Evolutionary conservation across 2,797 vertebrate genomes (phyloP), one percentile per base, ranked within the genome.

Genomic region (Tachyglossus aculeatus): DNA sequence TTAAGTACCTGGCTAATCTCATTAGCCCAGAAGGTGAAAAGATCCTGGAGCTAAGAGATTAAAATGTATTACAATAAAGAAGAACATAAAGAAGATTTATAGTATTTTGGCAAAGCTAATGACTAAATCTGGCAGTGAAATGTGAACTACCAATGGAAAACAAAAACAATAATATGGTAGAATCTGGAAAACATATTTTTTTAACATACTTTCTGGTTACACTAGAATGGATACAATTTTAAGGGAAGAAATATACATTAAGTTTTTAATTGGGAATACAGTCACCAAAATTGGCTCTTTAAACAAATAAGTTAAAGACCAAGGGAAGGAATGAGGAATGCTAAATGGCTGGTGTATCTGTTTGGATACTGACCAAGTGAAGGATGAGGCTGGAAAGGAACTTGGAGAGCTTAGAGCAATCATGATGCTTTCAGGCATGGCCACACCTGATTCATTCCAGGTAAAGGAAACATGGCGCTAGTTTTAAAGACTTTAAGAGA

Each of bases 1-100:
- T 80, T 76, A 80, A 77, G 78, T 58, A 61, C 63, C 32, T 67
- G 56, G 21, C 51, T 68, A 76, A 81, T 73, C 71, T 78, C 74
- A 78, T 76, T 78, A 74, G 38, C 56, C 51, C 48, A 57, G 63
- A 31, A 71, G 16, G 32, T 43, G 36, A 71, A 69, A n/a, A 36
- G 71, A 67, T 71, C 34, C 40, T 52, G 50, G 64, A 69, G 51
- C 57, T 48, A 67, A 40, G 34, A 67, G 63, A 82, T 80, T 78
- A 71, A 68, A 82, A 74, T 82, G 59, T 67, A 82, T 74, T 74
- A 69, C 29, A 63, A 67, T 67, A 58, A 74, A 60, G 43, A 59
- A 69, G 61, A 64, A 58, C 31, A 69, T 74, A 82, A 71, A 76
- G 59, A 36, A 73, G 48, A 82, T 82, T 67, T 78, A 80, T 58